Base-by-base conservation (phyloP, 2,113 vertebrate genomes). In the Myrmecophaga tridactyla region DNA sequence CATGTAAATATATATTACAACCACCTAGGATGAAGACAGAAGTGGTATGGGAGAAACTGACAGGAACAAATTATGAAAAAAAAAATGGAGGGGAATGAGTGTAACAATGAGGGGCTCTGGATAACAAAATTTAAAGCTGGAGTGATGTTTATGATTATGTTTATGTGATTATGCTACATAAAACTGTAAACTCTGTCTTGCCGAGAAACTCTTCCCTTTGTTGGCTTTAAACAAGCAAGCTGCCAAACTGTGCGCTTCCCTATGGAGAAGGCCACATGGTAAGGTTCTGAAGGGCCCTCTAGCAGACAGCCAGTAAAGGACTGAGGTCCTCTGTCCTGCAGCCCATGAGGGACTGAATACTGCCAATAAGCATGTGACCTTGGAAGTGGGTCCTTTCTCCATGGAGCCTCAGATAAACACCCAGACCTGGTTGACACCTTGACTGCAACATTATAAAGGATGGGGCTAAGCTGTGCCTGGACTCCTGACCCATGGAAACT, bases 191-290 rank as follows among this genome's bases (percentile, higher is more conserved):
- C 48, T 77, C 23, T 53, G 56, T 82, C 46, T 77, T 94, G 73
- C 20, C n/a, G 41, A 89, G 25, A 72, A 39, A 43, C 31, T 62
- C 3, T 72, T 27, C 14, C 3, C 31, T 34, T 75, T 46, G n/a
- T 75, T 77, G 75, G 48, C 56, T 94, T 77, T 77, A 86, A 87
- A 92, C 53, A 90, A 36, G 58, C 48, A 93, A 90, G 62, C 25
- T 94, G 77, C 56, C 58, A 48, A 48, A 58, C 9, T 67, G 27
- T 80, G 76, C 81, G 29, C 75, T 85, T 76, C 36, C 62, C 23
- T 86, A 62, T 34, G 56, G 80, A 89, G 62, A 92, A 10, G 43
- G 29, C 14, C 70, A 80, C 90, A 84, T 69, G 62, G 36, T 86
- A 87, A 72, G 39, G 25, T 62, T 67, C 34, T 65, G 69, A 89